These are phyloP conservation scores for Eledona agricola DNA, from an alignment of 2,888 invertebrate species.

Conservation along the genomic window DNA sequence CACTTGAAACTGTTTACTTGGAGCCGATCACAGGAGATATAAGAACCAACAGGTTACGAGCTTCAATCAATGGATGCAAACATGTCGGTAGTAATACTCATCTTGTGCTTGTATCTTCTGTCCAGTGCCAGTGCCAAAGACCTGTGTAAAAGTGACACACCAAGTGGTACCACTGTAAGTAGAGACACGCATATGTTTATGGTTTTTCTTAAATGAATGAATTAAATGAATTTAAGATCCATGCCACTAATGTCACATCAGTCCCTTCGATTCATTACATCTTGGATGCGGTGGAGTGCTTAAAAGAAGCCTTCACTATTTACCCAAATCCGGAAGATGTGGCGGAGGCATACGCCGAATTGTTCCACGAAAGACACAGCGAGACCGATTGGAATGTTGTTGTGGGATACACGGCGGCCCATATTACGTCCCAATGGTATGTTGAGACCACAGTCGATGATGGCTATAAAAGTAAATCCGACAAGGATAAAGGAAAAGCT, in stretches of 20 bases:
- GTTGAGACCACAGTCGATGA: constrained; percentile 14
- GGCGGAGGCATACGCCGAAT: constrained; percentile 24
- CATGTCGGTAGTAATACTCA: no score
- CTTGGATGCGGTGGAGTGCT: constrained; percentile 34
- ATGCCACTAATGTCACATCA: constrained; percentile 31
- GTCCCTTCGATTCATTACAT: constrained; percentile 28
- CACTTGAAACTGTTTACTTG: no score
- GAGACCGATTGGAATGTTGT: constrained; percentile 33
- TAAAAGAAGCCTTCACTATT: constrained; percentile 33
- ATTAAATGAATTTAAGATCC: constrained; percentile 20
- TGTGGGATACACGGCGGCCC: constrained; percentile 29
- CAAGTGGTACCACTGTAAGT: constrained; percentile 11
- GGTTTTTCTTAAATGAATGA: background rate
- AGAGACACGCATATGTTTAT: background rate
- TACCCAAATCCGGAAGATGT: constrained; percentile 14
- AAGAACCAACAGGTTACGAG: no score
- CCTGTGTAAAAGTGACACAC: no score
- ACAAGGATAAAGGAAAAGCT: constrained; percentile 1
- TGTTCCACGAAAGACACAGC: constrained; percentile 28
- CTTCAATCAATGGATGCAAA: no score
- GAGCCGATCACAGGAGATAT: no score
- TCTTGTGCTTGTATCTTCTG: no score
- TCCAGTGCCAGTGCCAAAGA: no score
- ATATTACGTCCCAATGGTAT: constrained; percentile 17
- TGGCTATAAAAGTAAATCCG: constrained; percentile 1